A percentile compares a stretch with the other conserved stretches of the same genome.
Evolutionary conservation across 2,797 vertebrate species (phyloP).

Genomic region (Melanotaenia pygmaea): DNA sequence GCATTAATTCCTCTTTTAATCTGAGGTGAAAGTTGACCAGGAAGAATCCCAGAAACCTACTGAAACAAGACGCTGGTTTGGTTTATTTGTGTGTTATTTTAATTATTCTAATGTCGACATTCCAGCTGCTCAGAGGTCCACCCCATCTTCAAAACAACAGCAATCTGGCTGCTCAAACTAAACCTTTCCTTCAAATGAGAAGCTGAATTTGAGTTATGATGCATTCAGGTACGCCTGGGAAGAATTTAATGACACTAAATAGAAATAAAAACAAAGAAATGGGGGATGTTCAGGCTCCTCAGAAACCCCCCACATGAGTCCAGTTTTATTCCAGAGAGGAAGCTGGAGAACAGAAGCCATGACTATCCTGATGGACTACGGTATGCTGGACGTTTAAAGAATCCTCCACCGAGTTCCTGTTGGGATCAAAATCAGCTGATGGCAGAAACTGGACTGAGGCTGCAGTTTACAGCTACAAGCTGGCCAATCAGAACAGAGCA

Average conservation of each 20-base stretch:
- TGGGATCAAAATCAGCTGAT: too few relatives aligned
- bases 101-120: conserved; percentile 49
- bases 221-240: conserved; percentile 48
- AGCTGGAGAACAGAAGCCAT: too few relatives aligned
- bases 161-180: not conserved
- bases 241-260: not conserved
- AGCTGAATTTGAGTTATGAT: conserved; percentile 20
- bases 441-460: too few relatives aligned
- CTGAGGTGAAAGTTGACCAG: not conserved
- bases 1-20: conserved; percentile 23
- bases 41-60: conserved; percentile 4
- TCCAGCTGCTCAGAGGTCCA: conserved; percentile 44
- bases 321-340: too few relatives aligned
- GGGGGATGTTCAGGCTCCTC: too few relatives aligned
- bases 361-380: too few relatives aligned
- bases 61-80: conserved; percentile 29
- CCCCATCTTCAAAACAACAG: conserved; percentile 12
- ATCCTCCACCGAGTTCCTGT: too few relatives aligned
- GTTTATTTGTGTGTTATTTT: conserved; percentile 44
- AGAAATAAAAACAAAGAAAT: too few relatives aligned
- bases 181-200: conserved; percentile 8
- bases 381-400: too few relatives aligned
- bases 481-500: too few relatives aligned
- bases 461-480: not conserved
- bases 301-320: too few relatives aligned